A percentile compares a stretch with the other conserved stretches of the same genome.
These are phyloP conservation scores for Gymnocephalus cernua DNA, from an alignment of 2,113 vertebrate species.

Conservation along the genomic window DNA sequence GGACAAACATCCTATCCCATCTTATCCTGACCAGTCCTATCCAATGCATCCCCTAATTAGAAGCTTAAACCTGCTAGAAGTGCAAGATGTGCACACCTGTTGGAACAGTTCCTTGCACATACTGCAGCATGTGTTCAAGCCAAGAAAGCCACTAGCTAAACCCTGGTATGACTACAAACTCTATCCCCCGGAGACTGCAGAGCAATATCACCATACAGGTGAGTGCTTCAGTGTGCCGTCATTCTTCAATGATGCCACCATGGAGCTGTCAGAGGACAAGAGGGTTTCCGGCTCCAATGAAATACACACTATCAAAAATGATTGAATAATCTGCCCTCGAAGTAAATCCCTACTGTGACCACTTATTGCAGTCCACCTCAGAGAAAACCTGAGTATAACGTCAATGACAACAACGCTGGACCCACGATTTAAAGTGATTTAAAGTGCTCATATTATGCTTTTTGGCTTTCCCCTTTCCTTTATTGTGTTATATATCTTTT, in stretches of 20 bases:
- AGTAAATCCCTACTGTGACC: slow-evolving; percentile 26
- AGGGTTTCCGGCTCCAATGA: slow-evolving; percentile 30
- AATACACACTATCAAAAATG: slow-evolving; percentile 41
- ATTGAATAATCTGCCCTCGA: slow-evolving; percentile 31
- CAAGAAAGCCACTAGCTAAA: slow-evolving; percentile 6
- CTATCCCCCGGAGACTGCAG: slow-evolving; percentile 8
- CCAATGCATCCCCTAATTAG: neutral
- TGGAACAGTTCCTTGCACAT: neutral
- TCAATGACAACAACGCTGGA: neutral
- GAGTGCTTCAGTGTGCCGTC: slow-evolving; percentile 14
- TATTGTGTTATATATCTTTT: no score
- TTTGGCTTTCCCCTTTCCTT: no score
- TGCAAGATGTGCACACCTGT: neutral
- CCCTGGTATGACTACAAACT: slow-evolving; percentile 3
- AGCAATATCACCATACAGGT: slow-evolving; percentile 27
- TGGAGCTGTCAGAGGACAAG: slow-evolving; percentile 33
- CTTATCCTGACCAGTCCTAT: neutral
- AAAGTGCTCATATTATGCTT: no score
- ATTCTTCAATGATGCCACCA: slow-evolving; percentile 38
- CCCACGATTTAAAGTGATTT: slow-evolving; percentile 16
- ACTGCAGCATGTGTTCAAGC: neutral
- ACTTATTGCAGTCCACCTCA: slow-evolving; percentile 13
- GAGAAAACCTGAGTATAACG: slow-evolving; percentile 9
- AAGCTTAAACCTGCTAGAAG: neutral
- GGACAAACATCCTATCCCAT: neutral